Evolutionary conservation across 2,888 invertebrate species (phyloP), one percentile per base, ranked within the genome.

Genomic region (Archips xylosteana): DNA sequence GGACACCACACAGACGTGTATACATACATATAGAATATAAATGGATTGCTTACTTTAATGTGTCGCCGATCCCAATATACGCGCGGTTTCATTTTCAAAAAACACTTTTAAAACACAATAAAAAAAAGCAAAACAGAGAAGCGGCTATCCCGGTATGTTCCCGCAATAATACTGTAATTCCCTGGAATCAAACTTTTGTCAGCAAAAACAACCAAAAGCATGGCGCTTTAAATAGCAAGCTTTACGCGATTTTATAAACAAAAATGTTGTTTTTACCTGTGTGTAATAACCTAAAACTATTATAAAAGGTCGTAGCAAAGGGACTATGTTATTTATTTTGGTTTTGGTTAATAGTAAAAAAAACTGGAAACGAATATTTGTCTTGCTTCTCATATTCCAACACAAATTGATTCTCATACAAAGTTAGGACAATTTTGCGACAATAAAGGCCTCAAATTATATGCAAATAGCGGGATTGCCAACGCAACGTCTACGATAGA

Each of bases 11-110:
- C 60, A 64, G 39, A 74, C 63, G 68, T 23, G 42, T 10, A 71
- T 23, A 75, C 69, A 73, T 63, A 75, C 62, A 74, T 39, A 74
- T 64, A 74, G 23, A 70, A 69, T 59, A 68, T 71, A 74, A 76
- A 75, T 71, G 74, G 65, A 73, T 75, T 69, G 69, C 75, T 75
- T 75, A 75, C 75, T 75, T 69, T 67, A 69, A 69, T 73, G 57
- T 62, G 57, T 63, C 68, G 73, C 59, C 71, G 72, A 72, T 72
- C 63, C 67, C 71, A 39, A 15, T 42, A 63, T 23, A 71, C 59
- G 71, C 71, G 34, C 62, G 63, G 65, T 75, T 75, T 75, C 75
- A 75, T 74, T 75, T 76, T 77, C 76, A 76, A 75, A 57, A 75
- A 74, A 75, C 70, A 74, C 71, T 73, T 59, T 59, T 54, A 47